Base-by-base conservation (phyloP, 2,113 vertebrate species). In the Polypterus bichir region DNA sequence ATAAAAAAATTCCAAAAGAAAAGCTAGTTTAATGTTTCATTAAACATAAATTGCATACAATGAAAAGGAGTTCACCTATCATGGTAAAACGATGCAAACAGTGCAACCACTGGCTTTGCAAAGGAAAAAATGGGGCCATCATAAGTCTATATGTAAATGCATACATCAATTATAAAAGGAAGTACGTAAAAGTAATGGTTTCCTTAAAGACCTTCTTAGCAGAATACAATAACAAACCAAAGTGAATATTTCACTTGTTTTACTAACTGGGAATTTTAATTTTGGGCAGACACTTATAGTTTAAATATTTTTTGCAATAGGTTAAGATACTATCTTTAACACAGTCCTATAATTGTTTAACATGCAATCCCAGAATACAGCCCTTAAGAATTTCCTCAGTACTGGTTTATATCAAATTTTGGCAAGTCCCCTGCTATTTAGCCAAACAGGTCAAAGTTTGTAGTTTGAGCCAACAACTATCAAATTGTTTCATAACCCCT, bases 391-490 rank as follows among this genome's bases (percentile, higher is more conserved):
- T 64, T 46, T 71, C 69, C 59, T 54, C 68, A 69, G 70, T 67
- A 69, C 58, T 71, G 72, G 62, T 69, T 76, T 69, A 65, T 68
- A 79, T 77, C 67, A 74, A 74, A 44, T 66, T 69, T 71, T 73
- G 74, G 71, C 74, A 76, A 5, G 0, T 44, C 62, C 71, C 62
- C 70, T 66, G 68, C 64, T 68, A 49, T 62, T 78, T 3, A 2
- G 66, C 65, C 65, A 70, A 75, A 74, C 66, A 62, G 75, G 79
- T 75, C 75, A 77, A 79, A 78, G 74, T 76, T 69, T 75, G 66
- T 49, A 68, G 49, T 73, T 70, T 62, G 60, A 78, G 49, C 68
- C 69, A 64, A 57, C 53, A 63, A 57, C 60, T 65, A 57, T 74
- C 62, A 71, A 74, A 70, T 63, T 59, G 49, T 76, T 79, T 81